Conservation (phyloP, 1,140 invertebrate species). For the Coboldia fuscipes region DNA sequence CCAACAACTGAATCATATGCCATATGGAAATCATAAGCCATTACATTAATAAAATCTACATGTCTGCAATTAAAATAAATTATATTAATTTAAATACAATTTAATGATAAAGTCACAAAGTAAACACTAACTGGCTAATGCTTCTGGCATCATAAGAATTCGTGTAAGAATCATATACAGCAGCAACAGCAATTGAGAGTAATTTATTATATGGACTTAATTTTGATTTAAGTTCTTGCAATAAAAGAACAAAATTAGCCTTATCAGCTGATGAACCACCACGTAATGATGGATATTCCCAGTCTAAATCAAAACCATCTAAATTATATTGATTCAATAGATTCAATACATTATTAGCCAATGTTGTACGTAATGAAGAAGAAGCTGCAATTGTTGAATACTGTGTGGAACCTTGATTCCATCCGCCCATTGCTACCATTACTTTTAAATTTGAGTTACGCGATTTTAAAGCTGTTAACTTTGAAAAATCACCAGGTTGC, state of each 20-base stretch:
- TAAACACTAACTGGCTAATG: too few species aligned
- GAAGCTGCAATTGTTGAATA: conserved; percentile 28
- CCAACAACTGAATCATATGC: conserved; percentile 27
- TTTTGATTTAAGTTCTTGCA: conserved; percentile 25
- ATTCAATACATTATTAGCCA: conserved; percentile 28
- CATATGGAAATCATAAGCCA: conserved; percentile 45
- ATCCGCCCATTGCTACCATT: conserved; percentile 44
- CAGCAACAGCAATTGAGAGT: conserved; percentile 27
- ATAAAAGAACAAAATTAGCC: conserved; percentile 23
- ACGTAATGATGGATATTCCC: conserved; percentile 45
- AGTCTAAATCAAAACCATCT: conserved; percentile 54
- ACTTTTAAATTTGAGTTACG: conserved; percentile 40
- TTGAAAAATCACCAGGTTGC: conserved; percentile 24
- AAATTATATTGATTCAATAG: conserved; percentile 35
- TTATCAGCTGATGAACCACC: conserved; percentile 22
- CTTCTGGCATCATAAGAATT: conserved; percentile 30
- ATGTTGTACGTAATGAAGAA: conserved; percentile 22
- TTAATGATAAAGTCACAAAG: too few species aligned
- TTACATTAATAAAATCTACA: conserved; percentile 32
- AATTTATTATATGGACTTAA: conserved; percentile 21
- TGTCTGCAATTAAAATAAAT: conserved; percentile 20
- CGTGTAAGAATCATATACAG: conserved; percentile 19
- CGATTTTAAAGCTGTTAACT: conserved; percentile 29
- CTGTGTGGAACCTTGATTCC: conserved; percentile 41
- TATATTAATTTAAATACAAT: too few species aligned